Percentiles rank a stretch among this genome's conserved stretches.
Conservation (phyloP, 1,140 invertebrate genomes). For the Sinella curviseta region DNA sequence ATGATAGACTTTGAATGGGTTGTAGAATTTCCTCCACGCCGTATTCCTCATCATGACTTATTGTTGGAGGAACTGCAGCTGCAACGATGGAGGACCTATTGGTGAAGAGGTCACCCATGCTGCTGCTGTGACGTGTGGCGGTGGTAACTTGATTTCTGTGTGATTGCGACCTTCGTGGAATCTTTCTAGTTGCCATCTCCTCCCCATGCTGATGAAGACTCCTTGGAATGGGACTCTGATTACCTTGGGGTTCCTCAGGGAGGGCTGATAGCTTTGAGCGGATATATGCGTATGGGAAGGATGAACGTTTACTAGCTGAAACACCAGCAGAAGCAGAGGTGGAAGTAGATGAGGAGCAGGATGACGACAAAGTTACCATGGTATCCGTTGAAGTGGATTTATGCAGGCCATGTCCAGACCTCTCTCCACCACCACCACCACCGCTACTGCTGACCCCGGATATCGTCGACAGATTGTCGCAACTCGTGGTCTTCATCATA, state of each 20-base stretch:
- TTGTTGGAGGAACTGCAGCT: background rate
- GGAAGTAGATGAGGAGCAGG: background rate
- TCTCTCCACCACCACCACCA: background rate
- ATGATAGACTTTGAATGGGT: background rate
- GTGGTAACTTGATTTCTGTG: background rate
- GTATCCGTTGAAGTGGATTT: background rate
- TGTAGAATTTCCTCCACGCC: background rate
- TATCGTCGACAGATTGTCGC: conserved; percentile 41
- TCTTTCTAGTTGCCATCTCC: background rate
- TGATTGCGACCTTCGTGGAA: background rate
- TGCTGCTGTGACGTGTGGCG: background rate
- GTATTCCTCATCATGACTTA: conserved; percentile 15
- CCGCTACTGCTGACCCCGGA: background rate
- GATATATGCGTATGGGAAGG: conserved; percentile 54
- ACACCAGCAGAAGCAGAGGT: background rate
- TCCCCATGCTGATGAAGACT: background rate
- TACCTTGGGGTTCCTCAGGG: conserved; percentile 48
- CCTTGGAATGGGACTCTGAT: background rate
- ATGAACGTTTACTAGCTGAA: conserved; percentile 38
- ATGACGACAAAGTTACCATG: background rate
- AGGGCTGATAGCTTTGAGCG: conserved; percentile 51
- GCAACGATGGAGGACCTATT: background rate
- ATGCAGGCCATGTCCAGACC: background rate
- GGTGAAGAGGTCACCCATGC: background rate
- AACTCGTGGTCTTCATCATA: conserved; percentile 43